Conservation (phyloP, 2,113 vertebrate species). For the Dissostichus mawsoni region DNA sequence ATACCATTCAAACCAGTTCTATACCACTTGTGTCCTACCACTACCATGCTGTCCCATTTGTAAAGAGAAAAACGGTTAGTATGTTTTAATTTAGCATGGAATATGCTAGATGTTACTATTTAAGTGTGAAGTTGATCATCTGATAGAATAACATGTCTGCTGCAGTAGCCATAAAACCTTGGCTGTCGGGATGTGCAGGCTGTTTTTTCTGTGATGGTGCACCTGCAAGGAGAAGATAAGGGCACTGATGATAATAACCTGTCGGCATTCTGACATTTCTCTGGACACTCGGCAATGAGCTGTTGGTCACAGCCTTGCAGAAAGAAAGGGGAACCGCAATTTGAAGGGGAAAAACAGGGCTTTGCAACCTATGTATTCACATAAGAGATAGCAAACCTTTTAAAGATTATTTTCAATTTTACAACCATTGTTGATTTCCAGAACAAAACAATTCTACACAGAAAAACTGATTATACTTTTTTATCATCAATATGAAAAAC, state of each 20-base stretch:
- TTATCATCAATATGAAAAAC: conserved; percentile 20
- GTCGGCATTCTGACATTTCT: conserved; percentile 80
- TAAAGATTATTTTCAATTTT: conserved; percentile 12
- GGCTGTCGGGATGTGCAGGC: conserved; percentile 58
- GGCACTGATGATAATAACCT: conserved; percentile 76
- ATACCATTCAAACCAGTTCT: not conserved
- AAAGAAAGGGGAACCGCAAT: conserved; percentile 44
- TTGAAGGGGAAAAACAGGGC: conserved; percentile 37
- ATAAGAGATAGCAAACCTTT: conserved; percentile 41
- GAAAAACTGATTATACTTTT: not conserved
- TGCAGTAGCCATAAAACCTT: conserved; percentile 64
- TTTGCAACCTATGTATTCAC: conserved; percentile 41
- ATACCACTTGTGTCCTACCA: not conserved
- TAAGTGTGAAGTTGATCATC: conserved; percentile 60
- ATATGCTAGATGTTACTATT: conserved; percentile 33
- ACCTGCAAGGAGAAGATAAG: conserved; percentile 82
- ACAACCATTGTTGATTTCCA: conserved; percentile 18
- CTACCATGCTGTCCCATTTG: not conserved
- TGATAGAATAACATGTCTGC: conserved; percentile 56
- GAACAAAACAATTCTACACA: conserved; percentile 3
- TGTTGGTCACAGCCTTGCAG: conserved; percentile 52
- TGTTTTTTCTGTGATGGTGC: conserved; percentile 66
- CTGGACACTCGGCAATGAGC: conserved; percentile 74
- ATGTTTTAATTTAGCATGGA: conserved; percentile 24
- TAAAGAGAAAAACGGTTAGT: not conserved